Evolutionary conservation across 2,797 vertebrate genomes (phyloP), one percentile per base, ranked within the genome.

Genomic region (Gadopsis bispinosus): DNA sequence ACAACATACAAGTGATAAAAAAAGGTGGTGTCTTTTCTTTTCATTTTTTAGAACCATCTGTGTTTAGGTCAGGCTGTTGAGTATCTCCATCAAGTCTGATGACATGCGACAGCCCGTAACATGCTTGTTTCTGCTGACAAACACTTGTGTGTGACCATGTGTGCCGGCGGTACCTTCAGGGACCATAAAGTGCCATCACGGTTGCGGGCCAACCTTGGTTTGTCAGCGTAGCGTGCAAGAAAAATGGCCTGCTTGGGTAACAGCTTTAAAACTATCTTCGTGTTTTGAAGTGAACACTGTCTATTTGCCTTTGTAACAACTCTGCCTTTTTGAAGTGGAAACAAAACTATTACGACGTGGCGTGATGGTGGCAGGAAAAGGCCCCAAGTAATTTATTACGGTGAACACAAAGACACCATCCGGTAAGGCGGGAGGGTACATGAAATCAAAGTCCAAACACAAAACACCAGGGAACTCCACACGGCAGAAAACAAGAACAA

Each of bases 41-140:
- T 50, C 41, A 60, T 80, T 45, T 47, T 69, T 73, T 26, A 35
- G 69, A 71, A 69, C 47, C 73, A 17, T 79, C 53, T 76, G 66
- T 68, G 73, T 67, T 74, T 60, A 71, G 79, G 75, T 74, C 75
- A 69, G 54, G 16, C 45, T 76, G 80, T 72, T 14, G 22, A 72
- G 75, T 79, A 84, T 72, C 70, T 80, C 83, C 80, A 78, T 91
- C 83, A 89, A 37, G 72, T 85, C 73, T 80, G 84, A 88, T 86
- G 82, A 82, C 81, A 86, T 55, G 39, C 86, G 84, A 80, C 88
- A 86, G 79, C 61, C 66, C 3, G 43, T 83, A 77, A 81, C 81
- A 80, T 6, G 45, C 67, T 83, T 75, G 73, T 89, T 87, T 87
- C 77, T 80, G 69, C 47, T 83, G 87, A 90, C 89, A 77, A 91